Base-by-base conservation (phyloP, 1,140 invertebrate genomes). In the Pseudomyrmex concolor region DNA sequence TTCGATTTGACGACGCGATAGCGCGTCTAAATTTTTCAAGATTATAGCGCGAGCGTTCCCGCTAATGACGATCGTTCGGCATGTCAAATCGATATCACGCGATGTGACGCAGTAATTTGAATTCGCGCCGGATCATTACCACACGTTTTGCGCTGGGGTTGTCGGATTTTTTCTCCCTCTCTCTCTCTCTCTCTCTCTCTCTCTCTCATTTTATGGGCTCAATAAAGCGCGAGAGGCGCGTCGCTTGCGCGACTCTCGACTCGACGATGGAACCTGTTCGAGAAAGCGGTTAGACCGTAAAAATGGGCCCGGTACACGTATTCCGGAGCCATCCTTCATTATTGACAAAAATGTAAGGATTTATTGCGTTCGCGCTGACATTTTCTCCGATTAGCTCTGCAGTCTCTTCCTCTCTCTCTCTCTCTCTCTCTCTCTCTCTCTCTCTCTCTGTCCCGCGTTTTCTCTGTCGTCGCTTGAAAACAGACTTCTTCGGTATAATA, bases 331-430 rank as follows among this genome's bases (percentile, higher is more conserved):
- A 57, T 86, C 66, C 10, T 2, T 71, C 77, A 22, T 43, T 64
- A 71, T 87, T 82, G 55, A 54, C 48, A 57, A 60, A 73, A 84
- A 66, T 72, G 50, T 45, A 13, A 5, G 34, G 54, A 86, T 87
- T 88, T 87, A 88, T 87, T 87, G 55, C 13, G 25, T 68, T 50
- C 51, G 54, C 50, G 10, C 5, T 50, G 57, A 62, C 34, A 60
- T 8, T 9, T 51, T 84, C 82, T 48, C 17, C 63, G 70, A 84
- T 87, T 60, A 57, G 43, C 22, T 67, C 25, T 19, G 43, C 50
- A 34, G 34, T 34, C 5, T 34, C 34, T 34, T 25, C 2, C 34
- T 25, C 25, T 25, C 25, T 2, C 25, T 25, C 25, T 34, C 34
- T 34, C 34, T 34, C 34, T 34, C 34, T 34, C 34, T 34, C 34